These are phyloP conservation scores for Triops cancriformis DNA, from an alignment of 1,140 invertebrate genomes.

Conservation along the genomic window DNA sequence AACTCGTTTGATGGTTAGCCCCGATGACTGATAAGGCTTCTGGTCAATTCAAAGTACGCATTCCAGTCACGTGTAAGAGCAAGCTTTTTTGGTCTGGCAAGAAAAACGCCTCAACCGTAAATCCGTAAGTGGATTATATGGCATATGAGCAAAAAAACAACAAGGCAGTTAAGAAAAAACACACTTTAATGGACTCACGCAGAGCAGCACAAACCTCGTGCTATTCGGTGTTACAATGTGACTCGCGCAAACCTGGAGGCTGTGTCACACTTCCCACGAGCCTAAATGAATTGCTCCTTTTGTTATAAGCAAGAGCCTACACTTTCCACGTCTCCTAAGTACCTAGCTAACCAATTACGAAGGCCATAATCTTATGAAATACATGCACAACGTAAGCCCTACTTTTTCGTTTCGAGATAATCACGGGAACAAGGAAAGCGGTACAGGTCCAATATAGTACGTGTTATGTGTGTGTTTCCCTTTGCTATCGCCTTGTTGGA, in stretches of 20 bases:
- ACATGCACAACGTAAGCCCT: neutral
- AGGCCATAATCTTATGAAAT: neutral
- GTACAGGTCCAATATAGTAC: neutral
- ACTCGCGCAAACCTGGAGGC: neutral
- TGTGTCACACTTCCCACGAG: constrained; percentile 1
- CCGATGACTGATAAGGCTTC: neutral
- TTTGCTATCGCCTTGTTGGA: neutral
- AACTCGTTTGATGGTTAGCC: neutral
- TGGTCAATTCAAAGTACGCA: neutral
- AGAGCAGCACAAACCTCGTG: neutral
- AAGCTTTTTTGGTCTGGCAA: neutral
- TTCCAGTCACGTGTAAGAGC: neutral
- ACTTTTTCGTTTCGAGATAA: constrained; percentile 4
- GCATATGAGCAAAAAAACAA: neutral
- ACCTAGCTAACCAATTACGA: neutral
- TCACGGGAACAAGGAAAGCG: neutral
- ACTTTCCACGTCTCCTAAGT: neutral
- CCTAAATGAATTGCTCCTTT: constrained; percentile 4
- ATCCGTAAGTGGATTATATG: neutral
- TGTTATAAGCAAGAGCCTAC: neutral
- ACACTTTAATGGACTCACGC: neutral
- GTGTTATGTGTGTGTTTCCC: neutral
- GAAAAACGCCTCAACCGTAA: neutral
- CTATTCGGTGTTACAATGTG: neutral
- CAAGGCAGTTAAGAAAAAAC: neutral